A percentile compares a stretch with the other conserved stretches of the same genome.
Conservation (phyloP, 2,797 vertebrate species). For the Dendrocincla fuliginosa region DNA sequence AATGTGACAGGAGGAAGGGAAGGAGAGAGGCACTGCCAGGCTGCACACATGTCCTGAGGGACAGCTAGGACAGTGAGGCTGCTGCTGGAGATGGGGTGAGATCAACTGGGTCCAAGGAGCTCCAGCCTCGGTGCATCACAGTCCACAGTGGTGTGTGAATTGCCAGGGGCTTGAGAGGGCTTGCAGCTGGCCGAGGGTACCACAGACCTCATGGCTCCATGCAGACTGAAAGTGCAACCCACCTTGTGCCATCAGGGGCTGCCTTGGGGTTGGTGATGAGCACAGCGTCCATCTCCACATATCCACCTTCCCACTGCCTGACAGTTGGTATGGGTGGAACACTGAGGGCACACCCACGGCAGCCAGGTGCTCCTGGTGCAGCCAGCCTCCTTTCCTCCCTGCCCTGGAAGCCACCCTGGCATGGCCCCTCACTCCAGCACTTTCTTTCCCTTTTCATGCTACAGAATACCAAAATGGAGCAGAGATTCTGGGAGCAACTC, state of each 20-base stretch:
- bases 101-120: not conserved
- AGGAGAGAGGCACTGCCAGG: not conserved
- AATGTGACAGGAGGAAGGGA: not conserved
- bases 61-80: not conserved
- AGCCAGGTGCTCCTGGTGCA: not conserved
- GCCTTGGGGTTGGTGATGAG: not conserved
- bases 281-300: not conserved
- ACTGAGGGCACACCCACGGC: rapidly evolving
- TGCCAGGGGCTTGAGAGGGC: not conserved
- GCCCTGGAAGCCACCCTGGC: not conserved
- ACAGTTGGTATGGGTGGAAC: too few relatives aligned
- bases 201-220: not conserved
- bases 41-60: not conserved
- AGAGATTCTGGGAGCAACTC: not conserved
- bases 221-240: not conserved
- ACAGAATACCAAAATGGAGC: slow-evolving; percentile 39
- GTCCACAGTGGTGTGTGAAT: rapidly evolving
- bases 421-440: rapidly evolving
- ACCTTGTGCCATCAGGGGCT: not conserved
- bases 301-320: rapidly evolving
- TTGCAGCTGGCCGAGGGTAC: not conserved
- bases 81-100: not conserved
- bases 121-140: not conserved
- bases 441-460: not conserved
- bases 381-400: not conserved